Evolutionary conservation across 1,140 invertebrate species (phyloP).

Genomic region (Lepidurus apus): DNA sequence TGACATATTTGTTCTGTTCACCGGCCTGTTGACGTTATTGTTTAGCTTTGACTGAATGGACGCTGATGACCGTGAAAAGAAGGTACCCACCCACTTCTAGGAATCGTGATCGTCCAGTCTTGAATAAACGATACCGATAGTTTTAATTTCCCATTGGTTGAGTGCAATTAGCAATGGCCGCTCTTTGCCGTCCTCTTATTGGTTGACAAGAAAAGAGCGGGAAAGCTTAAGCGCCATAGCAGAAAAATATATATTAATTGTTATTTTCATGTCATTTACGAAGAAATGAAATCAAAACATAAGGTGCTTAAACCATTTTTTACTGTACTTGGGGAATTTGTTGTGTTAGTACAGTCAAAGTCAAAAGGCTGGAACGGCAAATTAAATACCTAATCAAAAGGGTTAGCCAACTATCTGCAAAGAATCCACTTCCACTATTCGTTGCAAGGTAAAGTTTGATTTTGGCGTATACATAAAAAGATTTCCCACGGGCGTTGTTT

Average conservation of each 20-base stretch:
- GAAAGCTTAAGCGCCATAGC: neutral
- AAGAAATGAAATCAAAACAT: neutral
- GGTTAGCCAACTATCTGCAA: neutral
- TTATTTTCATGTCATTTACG: neutral
- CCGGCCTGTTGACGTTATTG: conserved; percentile 12
- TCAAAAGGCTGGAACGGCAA: neutral
- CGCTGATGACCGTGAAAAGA: conserved; percentile 18
- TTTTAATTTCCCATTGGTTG: neutral
- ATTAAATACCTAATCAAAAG: neutral
- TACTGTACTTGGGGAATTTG: neutral
- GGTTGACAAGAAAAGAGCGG: neutral
- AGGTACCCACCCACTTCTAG: neutral
- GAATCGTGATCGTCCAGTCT: neutral
- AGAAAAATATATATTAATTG: neutral
- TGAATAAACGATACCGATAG: neutral
- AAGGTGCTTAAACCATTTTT: neutral
- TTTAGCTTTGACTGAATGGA: conserved; percentile 12
- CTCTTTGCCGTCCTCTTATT: neutral
- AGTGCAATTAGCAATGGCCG: neutral
- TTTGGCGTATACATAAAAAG: neutral
- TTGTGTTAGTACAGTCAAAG: neutral
- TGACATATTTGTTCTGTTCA: conserved; percentile 15
- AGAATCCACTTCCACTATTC: neutral
- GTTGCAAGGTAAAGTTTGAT: conserved; percentile 8
- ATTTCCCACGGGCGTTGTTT: neutral